phyloP scores from a whole-genome alignment of 2,888 invertebrate species.

The Hydropsyche betteni region DNA sequence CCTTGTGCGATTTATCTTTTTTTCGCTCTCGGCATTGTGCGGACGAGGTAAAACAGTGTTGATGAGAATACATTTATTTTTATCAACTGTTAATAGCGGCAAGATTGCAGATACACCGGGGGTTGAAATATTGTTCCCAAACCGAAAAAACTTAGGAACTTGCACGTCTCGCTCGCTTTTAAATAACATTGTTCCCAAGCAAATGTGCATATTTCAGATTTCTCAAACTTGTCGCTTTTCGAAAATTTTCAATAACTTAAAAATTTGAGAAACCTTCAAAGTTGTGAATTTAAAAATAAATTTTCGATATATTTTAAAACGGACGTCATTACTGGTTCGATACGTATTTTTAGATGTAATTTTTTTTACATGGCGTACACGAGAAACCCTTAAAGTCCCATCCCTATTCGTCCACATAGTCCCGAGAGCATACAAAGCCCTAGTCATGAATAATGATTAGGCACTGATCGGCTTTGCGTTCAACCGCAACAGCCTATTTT shows the following conservation, averaged over 20 bases:
- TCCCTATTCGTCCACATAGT: constrained; percentile 26
- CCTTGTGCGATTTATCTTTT: constrained; percentile 26
- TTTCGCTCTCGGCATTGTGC: background rate
- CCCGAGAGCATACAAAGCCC: constrained; percentile 29
- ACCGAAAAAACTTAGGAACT: constrained; percentile 18
- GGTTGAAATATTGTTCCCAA: constrained; percentile 28
- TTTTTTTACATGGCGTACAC: background rate
- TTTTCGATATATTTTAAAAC: background rate
- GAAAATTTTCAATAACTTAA: too few species aligned
- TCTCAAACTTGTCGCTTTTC: too few species aligned
- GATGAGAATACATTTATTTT: constrained; percentile 51
- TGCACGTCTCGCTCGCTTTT: background rate
- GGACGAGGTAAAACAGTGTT: constrained; percentile 35
- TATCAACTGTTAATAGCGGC: constrained; percentile 50
- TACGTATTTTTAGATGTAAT: constrained; percentile 2
- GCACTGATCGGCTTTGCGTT: constrained; percentile 31
- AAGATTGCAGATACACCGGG: constrained; percentile 35
- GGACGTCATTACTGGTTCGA: background rate
- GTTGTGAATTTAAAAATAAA: background rate
- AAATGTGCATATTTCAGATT: too few species aligned
- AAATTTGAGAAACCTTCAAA: background rate
- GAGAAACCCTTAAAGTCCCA: constrained; percentile 15
- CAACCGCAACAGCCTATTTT: constrained; percentile 25
- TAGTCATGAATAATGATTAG: constrained; percentile 32
- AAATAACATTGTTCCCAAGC: background rate